A percentile compares a stretch with the other conserved stretches of the same genome.
These are phyloP conservation scores for Caenorhabditis latens DNA, from an alignment of 1,140 invertebrate genomes.

Conservation along the genomic window DNA sequence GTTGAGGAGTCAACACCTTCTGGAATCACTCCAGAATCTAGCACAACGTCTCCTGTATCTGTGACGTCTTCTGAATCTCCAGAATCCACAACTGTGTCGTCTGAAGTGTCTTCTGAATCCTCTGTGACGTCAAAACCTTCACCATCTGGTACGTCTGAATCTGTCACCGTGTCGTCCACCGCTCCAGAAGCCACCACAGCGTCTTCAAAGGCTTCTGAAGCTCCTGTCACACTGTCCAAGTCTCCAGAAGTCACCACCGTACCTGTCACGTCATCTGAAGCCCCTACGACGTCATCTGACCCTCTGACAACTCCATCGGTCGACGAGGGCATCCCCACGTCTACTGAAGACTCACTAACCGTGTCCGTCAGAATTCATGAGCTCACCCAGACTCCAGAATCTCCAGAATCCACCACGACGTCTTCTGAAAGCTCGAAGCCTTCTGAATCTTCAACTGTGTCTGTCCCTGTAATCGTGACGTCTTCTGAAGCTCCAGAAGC, in stretches of 20 bases:
- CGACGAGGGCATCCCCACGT: neutral
- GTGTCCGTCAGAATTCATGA: conserved; percentile 4
- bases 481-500: conserved; percentile 12
- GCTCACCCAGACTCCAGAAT: neutral
- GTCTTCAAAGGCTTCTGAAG: neutral
- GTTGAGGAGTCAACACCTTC: neutral
- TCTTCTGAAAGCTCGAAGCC: neutral
- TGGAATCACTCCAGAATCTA: too few relatives aligned
- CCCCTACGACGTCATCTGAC: neutral
- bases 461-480: neutral
- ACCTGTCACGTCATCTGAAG: neutral
- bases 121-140: too few relatives aligned
- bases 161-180: neutral
- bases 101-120: too few relatives aligned
- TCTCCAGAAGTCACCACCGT: neutral
- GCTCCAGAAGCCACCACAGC: neutral
- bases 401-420: neutral
- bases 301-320: neutral
- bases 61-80: neutral
- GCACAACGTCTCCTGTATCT: neutral
- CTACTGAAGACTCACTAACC: conserved; percentile 25
- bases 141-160: neutral
- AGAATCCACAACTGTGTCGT: too few relatives aligned
- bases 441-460: neutral
- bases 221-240: neutral